These are phyloP conservation scores for Caenorhabditis panamensis DNA, from an alignment of 2,888 invertebrate genomes.

Conservation along the genomic window DNA sequence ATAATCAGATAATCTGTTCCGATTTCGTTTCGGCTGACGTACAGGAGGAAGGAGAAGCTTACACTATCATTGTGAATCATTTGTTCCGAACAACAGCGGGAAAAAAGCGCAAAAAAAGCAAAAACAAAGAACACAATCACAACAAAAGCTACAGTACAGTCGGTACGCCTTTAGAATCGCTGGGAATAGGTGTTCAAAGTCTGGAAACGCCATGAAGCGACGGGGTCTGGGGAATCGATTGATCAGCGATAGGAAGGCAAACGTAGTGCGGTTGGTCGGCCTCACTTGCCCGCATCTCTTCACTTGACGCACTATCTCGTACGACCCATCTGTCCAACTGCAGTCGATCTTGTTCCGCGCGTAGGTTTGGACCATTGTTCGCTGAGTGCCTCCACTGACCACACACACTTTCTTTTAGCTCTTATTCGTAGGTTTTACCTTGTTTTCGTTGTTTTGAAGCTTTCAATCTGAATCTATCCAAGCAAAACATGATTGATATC, in stretches of 20 bases:
- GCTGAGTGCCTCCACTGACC: constrained; percentile 1
- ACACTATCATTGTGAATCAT: neutral
- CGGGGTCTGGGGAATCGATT: constrained; percentile 59
- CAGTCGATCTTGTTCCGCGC: constrained; percentile 40
- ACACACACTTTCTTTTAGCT: constrained; percentile 2
- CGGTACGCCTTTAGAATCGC: neutral
- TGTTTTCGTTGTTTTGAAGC: neutral
- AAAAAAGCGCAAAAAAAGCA: neutral
- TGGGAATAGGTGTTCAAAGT: neutral
- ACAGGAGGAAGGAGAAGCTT: neutral
- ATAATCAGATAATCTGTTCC: neutral
- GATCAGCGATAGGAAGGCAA: constrained; percentile 58
- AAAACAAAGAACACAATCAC: neutral
- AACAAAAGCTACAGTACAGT: neutral
- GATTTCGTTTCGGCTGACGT: neutral
- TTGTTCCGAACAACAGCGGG: neutral
- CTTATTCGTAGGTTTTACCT: neutral
- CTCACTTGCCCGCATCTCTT: constrained; percentile 18
- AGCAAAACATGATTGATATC: too few relatives aligned
- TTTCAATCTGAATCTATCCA: neutral
- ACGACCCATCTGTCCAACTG: constrained; percentile 50
- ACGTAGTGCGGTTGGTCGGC: constrained; percentile 39
- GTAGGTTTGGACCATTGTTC: constrained; percentile 19
- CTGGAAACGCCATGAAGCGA: too few relatives aligned
- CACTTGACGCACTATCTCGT: constrained; percentile 26